Evolutionary conservation across 92 coral and sea anemone species (phyloP).

Genomic region (Isaurus tuberculatus): DNA sequence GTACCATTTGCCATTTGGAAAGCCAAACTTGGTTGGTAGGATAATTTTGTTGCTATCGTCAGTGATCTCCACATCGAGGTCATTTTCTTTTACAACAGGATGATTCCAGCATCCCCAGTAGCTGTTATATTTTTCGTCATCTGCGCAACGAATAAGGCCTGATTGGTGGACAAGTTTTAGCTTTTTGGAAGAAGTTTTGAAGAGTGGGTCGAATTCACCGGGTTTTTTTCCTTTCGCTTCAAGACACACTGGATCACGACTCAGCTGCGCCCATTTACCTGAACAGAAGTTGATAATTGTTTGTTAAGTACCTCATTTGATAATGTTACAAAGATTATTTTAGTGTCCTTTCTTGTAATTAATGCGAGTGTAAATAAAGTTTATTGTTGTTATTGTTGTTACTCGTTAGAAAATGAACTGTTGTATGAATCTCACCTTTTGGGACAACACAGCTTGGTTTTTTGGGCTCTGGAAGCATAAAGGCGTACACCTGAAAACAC

Average conservation of each 20-base stretch:
- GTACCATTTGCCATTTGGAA: constrained; percentile 12
- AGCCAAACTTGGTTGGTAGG: not conserved
- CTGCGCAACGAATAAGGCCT: constrained; percentile 5
- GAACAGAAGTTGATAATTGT: no score
- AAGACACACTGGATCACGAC: not conserved
- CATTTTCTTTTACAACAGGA: not conserved
- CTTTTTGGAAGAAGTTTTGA: not conserved
- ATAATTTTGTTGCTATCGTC: not conserved
- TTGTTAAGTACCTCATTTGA: no score
- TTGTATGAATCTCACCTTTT: not conserved
- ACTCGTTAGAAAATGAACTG: not conserved
- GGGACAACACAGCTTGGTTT: constrained; percentile 10
- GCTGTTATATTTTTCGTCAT: constrained; percentile 2
- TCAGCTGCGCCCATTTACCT: not conserved
- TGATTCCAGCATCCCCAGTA: constrained; percentile 21
- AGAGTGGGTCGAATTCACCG: not conserved
- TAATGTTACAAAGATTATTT: no score
- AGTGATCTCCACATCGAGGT: not conserved
- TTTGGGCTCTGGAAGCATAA: not conserved
- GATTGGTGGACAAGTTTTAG: constrained; percentile 2
- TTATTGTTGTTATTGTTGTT: no score
- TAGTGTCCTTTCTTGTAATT: no score
- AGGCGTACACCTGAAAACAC: constrained; percentile 11
- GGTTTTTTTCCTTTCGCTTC: not conserved
- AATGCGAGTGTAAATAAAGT: no score